Conservation (phyloP, 2,797 vertebrate species). For the Myotis daubentonii region DNA sequence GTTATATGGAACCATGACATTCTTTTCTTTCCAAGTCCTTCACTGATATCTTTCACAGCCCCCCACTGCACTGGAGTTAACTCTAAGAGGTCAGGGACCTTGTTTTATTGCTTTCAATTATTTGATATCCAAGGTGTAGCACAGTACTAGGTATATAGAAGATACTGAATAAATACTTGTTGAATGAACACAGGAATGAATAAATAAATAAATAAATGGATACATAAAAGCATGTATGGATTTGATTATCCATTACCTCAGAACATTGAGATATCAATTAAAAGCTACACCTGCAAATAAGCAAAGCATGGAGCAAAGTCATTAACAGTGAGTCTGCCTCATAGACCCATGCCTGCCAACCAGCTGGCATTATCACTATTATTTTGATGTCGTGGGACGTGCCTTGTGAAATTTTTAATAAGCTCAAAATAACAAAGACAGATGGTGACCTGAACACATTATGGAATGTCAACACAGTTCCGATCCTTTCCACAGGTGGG, state of each 20-base stretch:
- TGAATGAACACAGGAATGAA: neutral
- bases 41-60: neutral
- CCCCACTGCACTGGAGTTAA: neutral
- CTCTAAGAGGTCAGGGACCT: neutral
- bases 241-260: conserved; percentile 27
- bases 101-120: neutral
- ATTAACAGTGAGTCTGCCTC: neutral
- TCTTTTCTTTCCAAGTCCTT: neutral
- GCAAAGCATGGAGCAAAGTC: neutral
- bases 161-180: neutral
- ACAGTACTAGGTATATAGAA: neutral
- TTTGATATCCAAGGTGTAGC: neutral
- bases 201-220: neutral
- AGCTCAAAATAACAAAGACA: conserved; percentile 53
- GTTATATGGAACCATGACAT: neutral
- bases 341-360: neutral
- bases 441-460: conserved; percentile 18
- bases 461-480: neutral
- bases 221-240: neutral
- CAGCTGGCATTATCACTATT: conserved; percentile 18
- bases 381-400: neutral
- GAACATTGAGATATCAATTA: neutral
- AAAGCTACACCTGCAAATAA: conserved; percentile 6
- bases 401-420: conserved; percentile 43
- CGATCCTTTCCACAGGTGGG: neutral